Conservation (phyloP, 1,140 invertebrate species). For the Metopolophium dirhodum region DNA sequence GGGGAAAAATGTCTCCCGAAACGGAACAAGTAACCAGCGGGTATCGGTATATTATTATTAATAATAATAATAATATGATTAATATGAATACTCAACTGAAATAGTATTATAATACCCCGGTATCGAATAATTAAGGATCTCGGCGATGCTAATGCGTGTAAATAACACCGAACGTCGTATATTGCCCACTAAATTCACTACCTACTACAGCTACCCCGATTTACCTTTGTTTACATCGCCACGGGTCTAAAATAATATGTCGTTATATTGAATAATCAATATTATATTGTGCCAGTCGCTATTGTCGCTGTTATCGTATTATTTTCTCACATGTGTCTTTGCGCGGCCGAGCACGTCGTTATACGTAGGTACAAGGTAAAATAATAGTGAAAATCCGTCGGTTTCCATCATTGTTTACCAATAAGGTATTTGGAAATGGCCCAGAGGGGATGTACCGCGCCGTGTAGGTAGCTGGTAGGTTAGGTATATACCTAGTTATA, state of each 20-base stretch:
- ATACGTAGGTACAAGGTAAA: not conserved
- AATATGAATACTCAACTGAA: not conserved
- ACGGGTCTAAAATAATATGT: not conserved
- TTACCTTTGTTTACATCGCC: not conserved
- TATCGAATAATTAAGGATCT: not conserved
- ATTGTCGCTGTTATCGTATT: not conserved
- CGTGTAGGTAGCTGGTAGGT: too few relatives aligned
- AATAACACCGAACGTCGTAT: not conserved
- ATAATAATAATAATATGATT: too few relatives aligned
- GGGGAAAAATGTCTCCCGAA: too few relatives aligned
- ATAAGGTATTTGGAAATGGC: not conserved
- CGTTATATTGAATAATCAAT: slow-evolving; percentile 20
- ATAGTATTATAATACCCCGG: not conserved
- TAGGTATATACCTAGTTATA: not conserved
- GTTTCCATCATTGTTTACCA: slow-evolving; percentile 31
- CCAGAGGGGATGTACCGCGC: not conserved
- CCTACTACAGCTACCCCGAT: not conserved
- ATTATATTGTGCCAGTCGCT: not conserved
- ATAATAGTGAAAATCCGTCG: not conserved
- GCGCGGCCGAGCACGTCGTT: not conserved
- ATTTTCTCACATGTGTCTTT: slow-evolving; percentile 15
- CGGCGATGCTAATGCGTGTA: not conserved
- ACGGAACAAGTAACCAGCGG: too few relatives aligned
- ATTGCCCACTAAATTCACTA: not conserved
- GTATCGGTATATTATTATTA: too few relatives aligned